Evolutionary conservation across 2,797 vertebrate genomes (phyloP), one percentile per base, ranked within the genome.

Genomic region (Sebastes steindachneri): DNA sequence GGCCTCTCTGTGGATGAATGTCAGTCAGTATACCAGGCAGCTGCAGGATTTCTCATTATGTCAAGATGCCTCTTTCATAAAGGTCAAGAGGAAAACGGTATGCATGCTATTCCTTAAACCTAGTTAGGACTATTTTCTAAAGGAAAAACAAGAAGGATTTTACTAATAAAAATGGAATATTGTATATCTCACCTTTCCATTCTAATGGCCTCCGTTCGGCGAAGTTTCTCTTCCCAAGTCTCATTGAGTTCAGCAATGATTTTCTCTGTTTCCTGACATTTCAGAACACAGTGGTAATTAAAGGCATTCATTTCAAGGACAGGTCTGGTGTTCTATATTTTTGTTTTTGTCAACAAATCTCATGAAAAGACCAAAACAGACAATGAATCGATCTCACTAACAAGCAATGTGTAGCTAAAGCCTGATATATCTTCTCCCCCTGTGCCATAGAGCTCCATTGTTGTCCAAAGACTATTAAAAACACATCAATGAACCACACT

Each of bases 201-300:
- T 54, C 98, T 95, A 33, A 99, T 99, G 59, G 98, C 98, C 82
- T 99, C 98, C 0, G 99, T 99, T 79, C 98, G 93, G 3, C 98
- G 96, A 63, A 99, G 96, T 86, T 99, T 99, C 93, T 99, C 98
- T 76, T 99, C 98, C 99, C 99, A 99, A 0, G 99, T 99, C 91
- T 99, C 99, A 0, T 99, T 99, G 86, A 99, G 96, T 86, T 99
- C 99, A 0, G 99, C 99, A 9, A 99, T 99, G 86, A 99, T 99
- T 93, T 99, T 99, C 92, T 99, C 98, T 0, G 99, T 99, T 94
- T 99, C 99, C 99, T 99, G 90, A 26, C 12, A 75, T 85, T 73
- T 60, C 3, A 77, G 80, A 84, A 59, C 4, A 84, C 5, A 86
- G n/a, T 23, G 9, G 26, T 55, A 2, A 48, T 19, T 17, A 55